Evolutionary conservation across 53 echinoderm and acorn worm species (phyloP), one percentile per base, ranked within the genome.

Genomic region (Antedon mediterranea): DNA sequence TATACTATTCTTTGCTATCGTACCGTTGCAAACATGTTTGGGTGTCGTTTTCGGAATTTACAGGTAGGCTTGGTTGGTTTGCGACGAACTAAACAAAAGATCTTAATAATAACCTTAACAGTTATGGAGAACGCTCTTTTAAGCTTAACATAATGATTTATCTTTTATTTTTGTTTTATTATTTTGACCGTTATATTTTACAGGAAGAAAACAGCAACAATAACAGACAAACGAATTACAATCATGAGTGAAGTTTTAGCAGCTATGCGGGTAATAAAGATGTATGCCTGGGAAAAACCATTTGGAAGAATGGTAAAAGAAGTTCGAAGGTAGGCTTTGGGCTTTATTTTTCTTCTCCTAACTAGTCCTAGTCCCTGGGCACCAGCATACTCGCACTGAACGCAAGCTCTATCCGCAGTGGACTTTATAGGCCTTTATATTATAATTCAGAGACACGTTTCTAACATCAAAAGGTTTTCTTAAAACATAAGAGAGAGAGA

Each of bases 261-360:
- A 31, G 87, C 97, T 0, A 97, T 97, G 86, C 77, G 97, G 71
- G 92, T 97, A 32, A 97, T 97, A 30, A 97, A 97, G 82, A 97
- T 97, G 97, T 97, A 97, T 71, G 97, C 97, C 9, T 97, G 97
- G 97, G 97, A 97, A 81, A 72, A 84, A 7, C 92, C 97, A 8
- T 97, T 97, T 43, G 87, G 78, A 28, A 78, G 81, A 23, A 11
- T 97, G 32, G 83, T 97, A n/a, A 77, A 81, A 71, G 79, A 88
- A 86, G 79, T 97, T 72, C 87, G 97, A 86, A 77, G 74, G 97
- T 97, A 84, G 88, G 97, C 84, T 43, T 11, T 0, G 0, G 37
- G 4, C 11, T 37, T 6, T 4, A 37, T 37, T 37, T 37, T 6
- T 37, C 11, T 6, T 37, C 37, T 37, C 11, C 11, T 11, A 37